Evolutionary conservation across 2,113 vertebrate species (phyloP).

Genomic region (Pteronura brasiliensis): DNA sequence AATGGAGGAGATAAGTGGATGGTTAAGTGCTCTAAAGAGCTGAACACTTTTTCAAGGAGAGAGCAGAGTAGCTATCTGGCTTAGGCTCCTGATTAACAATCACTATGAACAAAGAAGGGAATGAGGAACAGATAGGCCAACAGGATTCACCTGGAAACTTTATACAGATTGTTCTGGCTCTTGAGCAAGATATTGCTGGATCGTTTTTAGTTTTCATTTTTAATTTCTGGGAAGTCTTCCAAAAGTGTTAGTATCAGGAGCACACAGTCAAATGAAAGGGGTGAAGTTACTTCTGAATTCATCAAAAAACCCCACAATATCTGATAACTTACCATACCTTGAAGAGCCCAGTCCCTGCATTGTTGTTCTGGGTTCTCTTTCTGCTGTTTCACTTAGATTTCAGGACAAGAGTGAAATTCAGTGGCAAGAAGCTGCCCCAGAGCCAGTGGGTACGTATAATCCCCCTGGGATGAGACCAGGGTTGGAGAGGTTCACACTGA

Average conservation of each 20-base stretch:
- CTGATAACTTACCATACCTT: background rate
- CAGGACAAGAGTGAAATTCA: constrained; percentile 16
- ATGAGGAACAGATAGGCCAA: background rate
- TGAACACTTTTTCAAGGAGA: constrained; percentile 3
- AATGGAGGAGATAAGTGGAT: background rate
- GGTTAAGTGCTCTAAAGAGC: background rate
- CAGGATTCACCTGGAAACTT: background rate
- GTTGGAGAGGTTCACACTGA: background rate
- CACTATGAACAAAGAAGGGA: background rate
- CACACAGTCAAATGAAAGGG: background rate
- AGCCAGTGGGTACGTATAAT: background rate
- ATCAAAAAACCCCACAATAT: background rate
- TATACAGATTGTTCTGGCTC: constrained; percentile 2
- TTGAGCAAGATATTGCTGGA: background rate
- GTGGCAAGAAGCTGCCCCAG: background rate
- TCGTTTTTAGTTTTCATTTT: constrained; percentile 41
- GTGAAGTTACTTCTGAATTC: background rate
- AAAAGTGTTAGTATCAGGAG: background rate
- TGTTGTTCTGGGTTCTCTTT: background rate
- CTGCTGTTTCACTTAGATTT: constrained; percentile 10
- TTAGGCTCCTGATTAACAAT: background rate
- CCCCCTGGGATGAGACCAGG: background rate
- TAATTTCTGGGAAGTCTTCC: constrained; percentile 47
- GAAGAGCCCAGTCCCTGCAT: background rate
- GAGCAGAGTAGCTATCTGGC: background rate